Evolutionary conservation across 2,888 invertebrate genomes (phyloP), one percentile per base, ranked within the genome.

Genomic region (Antheraea yamamai): DNA sequence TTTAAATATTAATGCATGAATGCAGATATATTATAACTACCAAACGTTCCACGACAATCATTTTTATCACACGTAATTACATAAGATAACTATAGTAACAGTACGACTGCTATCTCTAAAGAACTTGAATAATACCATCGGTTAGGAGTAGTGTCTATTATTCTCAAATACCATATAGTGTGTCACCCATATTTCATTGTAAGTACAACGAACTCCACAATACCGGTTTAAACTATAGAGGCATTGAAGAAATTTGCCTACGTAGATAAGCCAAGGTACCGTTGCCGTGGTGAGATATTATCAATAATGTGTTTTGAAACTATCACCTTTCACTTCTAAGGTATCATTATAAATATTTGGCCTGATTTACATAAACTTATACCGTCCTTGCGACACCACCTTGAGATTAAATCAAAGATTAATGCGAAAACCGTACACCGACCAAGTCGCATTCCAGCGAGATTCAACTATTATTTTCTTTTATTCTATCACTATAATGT

Each of bases 151-250:
- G 64, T 64, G 16, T 64, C 0, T 64, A 26, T 64, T 64, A 39
- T 70, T 70, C 12, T 66, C 7, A 68, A 2, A 16, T 68, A 68
- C 68, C 35, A 18, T 20, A 66, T 18, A 66, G 30, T 39, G 39
- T 7, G 20, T 39, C 39, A 70, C 35, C 39, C 20, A 70, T 39
- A 39, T 70, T 10, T 10, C 68, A 39, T 70, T 70, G 68, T 70
- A 23, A 70, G 68, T 39, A 70, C 68, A 35, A 23, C 23, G 68
- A 70, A 70, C 68, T 8, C 39, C 20, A 70, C 23, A 39, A 70
- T 20, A 70, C 68, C 68, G 68, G 68, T 70, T 70, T 20, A 66
- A 10, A 16, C 8, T 26, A 26, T 14, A 16, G 39, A 18, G 39
- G 23, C 8, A 39, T 35, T n/a, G 8, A 70, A 70, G 68, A 70